phyloP scores from a whole-genome alignment of 2,888 invertebrate genomes.

The Timema cristinae region DNA sequence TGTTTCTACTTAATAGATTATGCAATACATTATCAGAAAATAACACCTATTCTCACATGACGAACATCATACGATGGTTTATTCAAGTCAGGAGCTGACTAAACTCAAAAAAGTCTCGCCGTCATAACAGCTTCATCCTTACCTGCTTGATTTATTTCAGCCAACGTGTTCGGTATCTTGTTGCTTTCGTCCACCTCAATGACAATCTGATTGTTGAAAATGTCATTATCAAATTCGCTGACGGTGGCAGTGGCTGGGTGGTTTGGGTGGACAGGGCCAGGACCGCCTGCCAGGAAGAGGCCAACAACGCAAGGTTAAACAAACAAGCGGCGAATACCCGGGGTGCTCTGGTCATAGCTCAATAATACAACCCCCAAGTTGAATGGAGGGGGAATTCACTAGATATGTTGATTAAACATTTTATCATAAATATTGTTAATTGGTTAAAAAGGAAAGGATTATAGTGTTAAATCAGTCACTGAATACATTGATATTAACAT shows the following conservation, averaged over 20 bases:
- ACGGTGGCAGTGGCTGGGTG: constrained; percentile 30
- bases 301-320: constrained; percentile 30
- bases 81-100: too few species aligned
- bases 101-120: too few species aligned
- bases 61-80: too few species aligned
- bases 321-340: constrained; percentile 24
- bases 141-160: constrained; percentile 43
- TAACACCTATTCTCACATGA: too few species aligned
- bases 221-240: constrained; percentile 41
- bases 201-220: constrained; percentile 53
- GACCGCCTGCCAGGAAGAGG: constrained; percentile 32
- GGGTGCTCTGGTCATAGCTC: constrained; percentile 19
- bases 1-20: too few species aligned
- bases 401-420: too few species aligned
- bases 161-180: constrained; percentile 55
- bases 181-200: constrained; percentile 63
- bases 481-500: too few species aligned
- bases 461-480: too few species aligned
- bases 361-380: neutral
- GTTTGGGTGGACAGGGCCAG: constrained; percentile 33
- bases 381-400: too few species aligned
- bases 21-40: too few species aligned
- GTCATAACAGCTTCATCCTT: constrained; percentile 27
- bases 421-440: too few species aligned
- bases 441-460: too few species aligned